phyloP scores from a whole-genome alignment of 2,797 vertebrate genomes.

The Melopsittacus undulatus region DNA sequence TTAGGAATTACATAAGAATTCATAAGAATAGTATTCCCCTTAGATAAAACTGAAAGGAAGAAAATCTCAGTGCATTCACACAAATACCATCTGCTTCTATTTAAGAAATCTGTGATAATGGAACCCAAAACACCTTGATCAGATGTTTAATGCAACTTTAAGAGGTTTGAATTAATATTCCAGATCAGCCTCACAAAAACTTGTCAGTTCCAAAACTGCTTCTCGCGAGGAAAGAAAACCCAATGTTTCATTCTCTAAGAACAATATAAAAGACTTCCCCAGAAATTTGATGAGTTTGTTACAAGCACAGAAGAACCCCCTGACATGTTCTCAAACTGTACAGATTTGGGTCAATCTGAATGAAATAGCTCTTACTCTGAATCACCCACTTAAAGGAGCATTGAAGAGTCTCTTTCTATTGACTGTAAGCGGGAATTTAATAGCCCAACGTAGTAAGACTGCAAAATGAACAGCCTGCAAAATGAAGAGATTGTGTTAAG shows the following conservation, averaged over 20 bases:
- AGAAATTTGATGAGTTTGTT: not conserved
- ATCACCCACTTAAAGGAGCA: not conserved
- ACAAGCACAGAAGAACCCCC: constrained; percentile 18
- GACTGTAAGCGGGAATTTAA: not conserved
- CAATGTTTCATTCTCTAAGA: constrained; percentile 17
- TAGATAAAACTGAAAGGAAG: constrained; percentile 19
- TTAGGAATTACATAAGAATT: constrained; percentile 8
- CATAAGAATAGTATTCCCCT: not conserved
- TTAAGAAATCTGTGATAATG: constrained; percentile 44
- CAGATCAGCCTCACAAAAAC: not conserved
- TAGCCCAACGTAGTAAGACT: not conserved
- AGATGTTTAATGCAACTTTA: constrained; percentile 42
- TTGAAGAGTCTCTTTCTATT: not conserved
- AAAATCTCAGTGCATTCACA: not conserved
- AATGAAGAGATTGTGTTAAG: not conserved
- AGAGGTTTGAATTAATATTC: constrained; percentile 41
- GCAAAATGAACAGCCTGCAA: not conserved
- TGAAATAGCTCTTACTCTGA: constrained; percentile 11
- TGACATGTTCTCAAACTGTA: not conserved
- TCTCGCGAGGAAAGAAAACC: not conserved
- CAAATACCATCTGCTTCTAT: constrained; percentile 50
- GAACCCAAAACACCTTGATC: constrained; percentile 51
- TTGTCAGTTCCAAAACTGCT: constrained; percentile 20
- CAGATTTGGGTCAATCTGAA: not conserved
- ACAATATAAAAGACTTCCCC: constrained; percentile 8